Evolutionary conservation across 92 coral and sea anemone species (phyloP).

Genomic region (Isaurus tuberculatus): DNA sequence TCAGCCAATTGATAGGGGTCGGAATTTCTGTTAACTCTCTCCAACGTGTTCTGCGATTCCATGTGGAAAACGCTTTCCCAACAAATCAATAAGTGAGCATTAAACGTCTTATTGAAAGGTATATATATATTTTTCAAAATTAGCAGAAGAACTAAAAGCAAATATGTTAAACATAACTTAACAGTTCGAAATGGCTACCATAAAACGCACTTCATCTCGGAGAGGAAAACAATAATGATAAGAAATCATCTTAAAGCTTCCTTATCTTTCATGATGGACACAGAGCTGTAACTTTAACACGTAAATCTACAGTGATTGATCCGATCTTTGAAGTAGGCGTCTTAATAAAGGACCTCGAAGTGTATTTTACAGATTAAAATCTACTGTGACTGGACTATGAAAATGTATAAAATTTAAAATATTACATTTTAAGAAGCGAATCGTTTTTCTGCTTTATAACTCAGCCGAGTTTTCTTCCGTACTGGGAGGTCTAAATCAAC

Average conservation of each 20-base stretch:
- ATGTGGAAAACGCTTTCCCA: neutral
- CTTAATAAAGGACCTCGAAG: neutral
- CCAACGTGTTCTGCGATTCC: neutral
- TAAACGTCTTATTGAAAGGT: neutral
- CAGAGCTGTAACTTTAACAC: neutral
- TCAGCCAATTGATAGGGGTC: neutral
- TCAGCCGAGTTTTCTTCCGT: neutral
- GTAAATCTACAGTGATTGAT: neutral
- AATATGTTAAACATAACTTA: neutral
- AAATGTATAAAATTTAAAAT: neutral
- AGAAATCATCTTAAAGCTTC: conserved; percentile 10
- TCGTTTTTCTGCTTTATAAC: neutral
- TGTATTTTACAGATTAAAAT: neutral
- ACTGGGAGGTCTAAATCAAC: conserved; percentile 25
- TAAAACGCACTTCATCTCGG: neutral
- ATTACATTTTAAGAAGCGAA: neutral
- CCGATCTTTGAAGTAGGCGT: neutral
- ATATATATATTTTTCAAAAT: neutral
- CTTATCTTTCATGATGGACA: conserved; percentile 27
- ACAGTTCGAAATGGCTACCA: neutral
- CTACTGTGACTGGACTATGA: neutral
- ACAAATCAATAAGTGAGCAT: neutral
- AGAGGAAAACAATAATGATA: conserved; percentile 2
- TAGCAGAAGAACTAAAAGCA: neutral
- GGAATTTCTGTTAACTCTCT: neutral